These are phyloP conservation scores for Cossypha caffra DNA, from an alignment of 2,797 vertebrate genomes.

Conservation along the genomic window DNA sequence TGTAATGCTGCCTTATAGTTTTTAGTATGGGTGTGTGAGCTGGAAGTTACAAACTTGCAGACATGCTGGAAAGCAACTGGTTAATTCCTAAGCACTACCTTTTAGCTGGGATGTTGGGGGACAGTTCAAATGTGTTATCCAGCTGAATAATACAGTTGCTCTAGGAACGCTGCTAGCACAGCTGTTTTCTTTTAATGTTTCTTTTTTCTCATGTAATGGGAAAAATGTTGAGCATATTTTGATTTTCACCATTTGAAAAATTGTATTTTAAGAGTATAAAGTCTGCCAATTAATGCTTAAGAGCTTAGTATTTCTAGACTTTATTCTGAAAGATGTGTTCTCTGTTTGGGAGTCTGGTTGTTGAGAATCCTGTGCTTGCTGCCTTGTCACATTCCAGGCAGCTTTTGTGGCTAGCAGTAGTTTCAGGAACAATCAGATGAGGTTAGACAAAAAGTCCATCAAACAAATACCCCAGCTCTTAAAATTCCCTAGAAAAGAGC, in stretches of 20 bases:
- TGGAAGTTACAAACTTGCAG: not conserved
- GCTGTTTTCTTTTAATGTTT: slow-evolving; percentile 8
- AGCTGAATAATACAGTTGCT: not conserved
- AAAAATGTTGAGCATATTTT: not conserved
- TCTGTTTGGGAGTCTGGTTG: not conserved
- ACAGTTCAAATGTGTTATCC: not conserved
- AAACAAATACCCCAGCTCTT: not conserved
- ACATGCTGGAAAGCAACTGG: not conserved
- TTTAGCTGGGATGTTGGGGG: not conserved
- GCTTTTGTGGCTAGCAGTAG: not conserved
- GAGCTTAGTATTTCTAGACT: not conserved
- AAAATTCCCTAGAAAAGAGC: not conserved
- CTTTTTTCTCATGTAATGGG: not conserved
- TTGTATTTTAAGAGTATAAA: not conserved
- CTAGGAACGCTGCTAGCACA: slow-evolving; percentile 9
- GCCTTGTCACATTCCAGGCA: not conserved
- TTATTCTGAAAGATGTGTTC: not conserved
- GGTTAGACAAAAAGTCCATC: not conserved
- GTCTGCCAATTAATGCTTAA: not conserved
- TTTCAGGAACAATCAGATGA: not conserved
- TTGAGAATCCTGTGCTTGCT: not conserved
- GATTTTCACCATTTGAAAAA: not conserved
- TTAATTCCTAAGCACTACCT: not conserved
- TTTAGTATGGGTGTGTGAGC: not conserved
- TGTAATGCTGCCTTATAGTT: not conserved